Conservation (phyloP, 2,113 vertebrate species). For the Mobula hypostoma region DNA sequence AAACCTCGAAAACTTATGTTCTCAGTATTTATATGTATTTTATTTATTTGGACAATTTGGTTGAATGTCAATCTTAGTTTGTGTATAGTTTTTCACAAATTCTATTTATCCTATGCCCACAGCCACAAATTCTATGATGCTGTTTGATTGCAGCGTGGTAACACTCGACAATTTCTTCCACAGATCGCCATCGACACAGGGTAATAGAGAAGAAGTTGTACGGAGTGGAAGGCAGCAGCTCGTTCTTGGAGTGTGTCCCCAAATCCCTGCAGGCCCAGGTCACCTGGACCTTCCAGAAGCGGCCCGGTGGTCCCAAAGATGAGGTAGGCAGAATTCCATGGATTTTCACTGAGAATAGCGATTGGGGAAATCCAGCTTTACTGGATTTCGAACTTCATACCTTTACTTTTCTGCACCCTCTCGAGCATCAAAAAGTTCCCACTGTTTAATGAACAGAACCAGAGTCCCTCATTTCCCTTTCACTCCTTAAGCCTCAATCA, state of each 20-base stretch:
- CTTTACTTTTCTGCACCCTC: too few relatives aligned
- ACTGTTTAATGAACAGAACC: too few relatives aligned
- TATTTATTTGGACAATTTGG: too few relatives aligned
- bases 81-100: too few relatives aligned
- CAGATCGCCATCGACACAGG: slow-evolving; percentile 67
- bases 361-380: not conserved
- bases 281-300: slow-evolving; percentile 80
- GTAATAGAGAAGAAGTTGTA: slow-evolving; percentile 76
- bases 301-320: slow-evolving; percentile 54
- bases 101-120: too few relatives aligned
- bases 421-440: too few relatives aligned
- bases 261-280: slow-evolving; percentile 82
- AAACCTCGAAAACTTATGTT: too few relatives aligned
- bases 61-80: too few relatives aligned
- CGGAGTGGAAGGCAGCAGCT: slow-evolving; percentile 83
- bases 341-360: not conserved
- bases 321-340: slow-evolving; percentile 60
- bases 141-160: not conserved
- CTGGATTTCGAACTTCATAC: not conserved
- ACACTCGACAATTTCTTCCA: slow-evolving; percentile 3
- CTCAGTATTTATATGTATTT: too few relatives aligned
- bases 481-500: not conserved
- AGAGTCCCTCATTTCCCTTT: not conserved
- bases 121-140: not conserved
- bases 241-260: slow-evolving; percentile 88